These are phyloP conservation scores for Sandelia bainsii DNA, from an alignment of 2,797 vertebrate species.

Conservation along the genomic window DNA sequence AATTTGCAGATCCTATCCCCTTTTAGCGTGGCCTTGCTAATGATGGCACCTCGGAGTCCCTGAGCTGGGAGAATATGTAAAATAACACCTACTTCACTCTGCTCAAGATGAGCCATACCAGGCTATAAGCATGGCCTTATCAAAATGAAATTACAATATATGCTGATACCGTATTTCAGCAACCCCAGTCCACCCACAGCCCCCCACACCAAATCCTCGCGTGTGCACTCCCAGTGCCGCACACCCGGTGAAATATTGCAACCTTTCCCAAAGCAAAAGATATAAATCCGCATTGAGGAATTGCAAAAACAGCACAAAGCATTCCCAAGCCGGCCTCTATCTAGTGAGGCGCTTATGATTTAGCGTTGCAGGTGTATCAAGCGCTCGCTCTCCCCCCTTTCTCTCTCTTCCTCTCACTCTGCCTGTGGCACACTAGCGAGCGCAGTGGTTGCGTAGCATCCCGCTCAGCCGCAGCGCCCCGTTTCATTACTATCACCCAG, in stretches of 20 bases:
- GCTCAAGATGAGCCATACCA: constrained; percentile 71
- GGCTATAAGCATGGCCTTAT: constrained; percentile 86
- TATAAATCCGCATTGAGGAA: constrained; percentile 90
- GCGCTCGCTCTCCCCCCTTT: constrained; percentile 48
- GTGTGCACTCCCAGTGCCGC: constrained; percentile 75
- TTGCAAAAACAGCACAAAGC: constrained; percentile 91
- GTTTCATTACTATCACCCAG: constrained; percentile 87
- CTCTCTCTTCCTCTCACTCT: constrained; percentile 25
- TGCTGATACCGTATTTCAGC: constrained; percentile 87
- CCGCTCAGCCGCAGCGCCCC: constrained; percentile 67
- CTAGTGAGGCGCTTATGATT: constrained; percentile 85
- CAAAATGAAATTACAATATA: constrained; percentile 90
- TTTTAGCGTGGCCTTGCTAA: constrained; percentile 76
- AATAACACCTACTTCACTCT: constrained; percentile 78
- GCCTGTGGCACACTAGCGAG: constrained; percentile 49
- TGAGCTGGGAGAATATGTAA: constrained; percentile 76
- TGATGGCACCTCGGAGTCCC: constrained; percentile 78
- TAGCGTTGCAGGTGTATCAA: constrained; percentile 87
- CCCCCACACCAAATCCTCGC: constrained; percentile 66
- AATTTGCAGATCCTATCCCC: constrained; percentile 82
- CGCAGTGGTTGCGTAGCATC: constrained; percentile 28
- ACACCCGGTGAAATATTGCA: constrained; percentile 87
- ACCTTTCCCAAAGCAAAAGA: constrained; percentile 89
- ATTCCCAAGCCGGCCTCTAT: constrained; percentile 84
- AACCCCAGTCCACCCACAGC: constrained; percentile 42